phyloP scores from a whole-genome alignment of 2,113 vertebrate species.

The Gymnobelideus leadbeateri region DNA sequence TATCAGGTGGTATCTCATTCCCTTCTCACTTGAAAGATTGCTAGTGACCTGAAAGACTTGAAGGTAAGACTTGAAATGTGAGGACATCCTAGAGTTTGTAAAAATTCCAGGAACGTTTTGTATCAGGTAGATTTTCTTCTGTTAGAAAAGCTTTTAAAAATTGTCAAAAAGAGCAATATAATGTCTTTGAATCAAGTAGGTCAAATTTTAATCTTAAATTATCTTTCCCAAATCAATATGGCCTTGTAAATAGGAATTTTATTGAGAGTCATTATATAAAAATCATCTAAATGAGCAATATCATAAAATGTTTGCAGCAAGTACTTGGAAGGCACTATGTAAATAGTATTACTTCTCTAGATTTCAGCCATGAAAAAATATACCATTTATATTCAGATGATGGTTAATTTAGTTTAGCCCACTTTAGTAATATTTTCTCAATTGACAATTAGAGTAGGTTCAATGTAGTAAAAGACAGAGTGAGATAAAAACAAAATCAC shows the following conservation, averaged over 20 bases:
- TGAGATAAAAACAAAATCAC: not conserved
- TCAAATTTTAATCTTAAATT: not conserved
- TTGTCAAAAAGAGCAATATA: not conserved
- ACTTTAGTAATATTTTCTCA: not conserved
- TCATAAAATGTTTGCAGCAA: not conserved
- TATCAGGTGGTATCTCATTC: not conserved
- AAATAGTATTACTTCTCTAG: not conserved
- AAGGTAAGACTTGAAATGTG: not conserved
- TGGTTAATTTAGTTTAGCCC: not conserved
- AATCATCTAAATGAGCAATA: not conserved
- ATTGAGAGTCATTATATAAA: not conserved
- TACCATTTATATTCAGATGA: not conserved
- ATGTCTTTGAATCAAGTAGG: not conserved
- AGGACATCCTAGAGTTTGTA: not conserved
- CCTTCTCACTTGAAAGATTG: not conserved
- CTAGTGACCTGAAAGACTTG: not conserved
- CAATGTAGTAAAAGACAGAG: not conserved
- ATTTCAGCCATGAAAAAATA: not conserved
- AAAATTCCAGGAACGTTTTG: not conserved
- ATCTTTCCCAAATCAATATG: not conserved
- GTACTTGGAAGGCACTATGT: not conserved
- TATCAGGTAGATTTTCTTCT: not conserved
- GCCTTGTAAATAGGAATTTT: constrained; percentile 7
- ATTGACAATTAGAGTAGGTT: not conserved
- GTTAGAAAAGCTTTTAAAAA: not conserved